Evolutionary conservation across 2,113 vertebrate species (phyloP).

Genomic region (Machaerirhynchus nigripectus): DNA sequence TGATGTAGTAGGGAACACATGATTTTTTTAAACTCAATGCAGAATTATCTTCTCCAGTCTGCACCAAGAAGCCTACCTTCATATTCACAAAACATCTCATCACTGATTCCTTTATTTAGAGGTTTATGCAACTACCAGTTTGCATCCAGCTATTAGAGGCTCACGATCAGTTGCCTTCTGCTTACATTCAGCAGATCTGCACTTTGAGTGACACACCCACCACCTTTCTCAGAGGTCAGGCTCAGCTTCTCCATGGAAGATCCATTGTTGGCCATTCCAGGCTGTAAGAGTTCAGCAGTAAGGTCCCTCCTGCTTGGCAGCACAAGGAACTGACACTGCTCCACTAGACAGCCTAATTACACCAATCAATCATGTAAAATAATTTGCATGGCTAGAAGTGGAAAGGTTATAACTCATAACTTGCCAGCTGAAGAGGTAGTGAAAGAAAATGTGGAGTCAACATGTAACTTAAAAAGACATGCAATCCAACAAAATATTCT

Average conservation of each 20-base stretch:
- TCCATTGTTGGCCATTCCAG: not conserved
- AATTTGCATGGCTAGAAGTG: not conserved
- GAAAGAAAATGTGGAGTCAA: not conserved
- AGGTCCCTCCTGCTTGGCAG: not conserved
- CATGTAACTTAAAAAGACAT: not conserved
- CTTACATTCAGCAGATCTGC: not conserved
- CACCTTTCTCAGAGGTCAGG: not conserved
- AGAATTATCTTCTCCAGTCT: not conserved
- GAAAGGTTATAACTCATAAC: slow-evolving; percentile 15
- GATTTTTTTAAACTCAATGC: not conserved
- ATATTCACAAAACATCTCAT: not conserved
- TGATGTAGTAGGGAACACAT: not conserved
- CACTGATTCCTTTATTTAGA: not conserved
- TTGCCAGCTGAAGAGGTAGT: not conserved
- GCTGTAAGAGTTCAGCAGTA: slow-evolving; percentile 1
- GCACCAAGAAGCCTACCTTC: not conserved
- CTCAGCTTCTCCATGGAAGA: not conserved
- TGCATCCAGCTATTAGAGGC: not conserved
- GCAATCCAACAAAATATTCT: not conserved
- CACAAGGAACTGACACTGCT: not conserved
- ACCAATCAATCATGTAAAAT: slow-evolving; percentile 46
- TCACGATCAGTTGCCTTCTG: not conserved
- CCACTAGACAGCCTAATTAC: slow-evolving; percentile 22
- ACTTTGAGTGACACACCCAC: not conserved
- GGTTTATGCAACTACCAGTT: not conserved